A percentile compares a stretch with the other conserved stretches of the same genome.
These are phyloP conservation scores for Chlorodrepanis virens DNA, from an alignment of 2,113 vertebrate species.

Conservation along the genomic window DNA sequence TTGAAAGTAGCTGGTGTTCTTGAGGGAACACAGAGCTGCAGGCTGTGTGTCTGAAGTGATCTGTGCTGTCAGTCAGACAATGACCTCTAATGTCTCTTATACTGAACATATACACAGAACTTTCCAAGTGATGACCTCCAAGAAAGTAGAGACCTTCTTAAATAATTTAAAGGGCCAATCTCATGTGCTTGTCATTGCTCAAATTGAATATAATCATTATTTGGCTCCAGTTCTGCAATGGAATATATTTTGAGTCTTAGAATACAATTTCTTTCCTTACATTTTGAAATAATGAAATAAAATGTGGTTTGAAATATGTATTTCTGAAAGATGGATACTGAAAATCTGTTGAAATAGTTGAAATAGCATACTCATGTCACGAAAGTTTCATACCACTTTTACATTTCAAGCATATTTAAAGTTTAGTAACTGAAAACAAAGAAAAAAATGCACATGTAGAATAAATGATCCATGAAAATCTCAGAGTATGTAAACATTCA, in stretches of 20 bases:
- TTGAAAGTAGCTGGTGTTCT: neutral
- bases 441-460: constrained; percentile 66
- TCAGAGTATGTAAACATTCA: constrained; percentile 63
- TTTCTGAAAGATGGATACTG: neutral
- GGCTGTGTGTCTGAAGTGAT: neutral
- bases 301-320: neutral
- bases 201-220: neutral
- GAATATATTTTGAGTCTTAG: neutral
- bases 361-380: constrained; percentile 74
- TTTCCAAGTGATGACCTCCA: neutral
- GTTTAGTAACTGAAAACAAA: constrained; percentile 77
- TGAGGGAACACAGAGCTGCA: neutral
- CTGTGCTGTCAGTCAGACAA: neutral
- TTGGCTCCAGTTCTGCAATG: neutral
- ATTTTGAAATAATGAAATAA: neutral
- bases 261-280: neutral
- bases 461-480: constrained; percentile 66
- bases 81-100: neutral
- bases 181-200: neutral
- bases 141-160: neutral
- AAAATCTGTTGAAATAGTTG: neutral
- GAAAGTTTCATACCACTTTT: constrained; percentile 83
- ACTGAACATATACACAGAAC: neutral
- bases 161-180: neutral
- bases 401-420: constrained; percentile 81